These are phyloP conservation scores for Neoarius graeffei DNA, from an alignment of 2,113 vertebrate species.

Conservation along the genomic window DNA sequence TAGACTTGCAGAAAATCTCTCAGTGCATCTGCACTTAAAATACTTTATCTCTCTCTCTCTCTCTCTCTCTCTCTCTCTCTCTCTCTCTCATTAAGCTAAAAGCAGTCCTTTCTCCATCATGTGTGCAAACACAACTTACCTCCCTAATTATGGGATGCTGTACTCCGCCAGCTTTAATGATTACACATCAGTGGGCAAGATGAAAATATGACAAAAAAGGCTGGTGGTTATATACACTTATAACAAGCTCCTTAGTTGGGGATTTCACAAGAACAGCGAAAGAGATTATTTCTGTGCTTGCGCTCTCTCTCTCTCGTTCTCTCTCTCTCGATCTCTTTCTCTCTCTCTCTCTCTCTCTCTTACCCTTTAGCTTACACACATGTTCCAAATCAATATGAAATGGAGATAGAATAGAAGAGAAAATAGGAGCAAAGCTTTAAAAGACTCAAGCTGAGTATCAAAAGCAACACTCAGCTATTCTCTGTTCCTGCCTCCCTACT, in stretches of 20 bases:
- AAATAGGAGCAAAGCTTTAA: constrained; percentile 14
- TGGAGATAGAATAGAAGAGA: neutral
- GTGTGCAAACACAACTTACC: constrained; percentile 25
- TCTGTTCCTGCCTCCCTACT: neutral
- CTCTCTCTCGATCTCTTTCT: neutral
- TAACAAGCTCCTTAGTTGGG: constrained; percentile 15
- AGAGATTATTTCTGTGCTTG: neutral
- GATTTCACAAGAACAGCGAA: neutral
- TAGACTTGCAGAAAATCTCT: neutral
- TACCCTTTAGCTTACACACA: neutral
- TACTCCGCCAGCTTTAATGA: constrained; percentile 31
- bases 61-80: neutral
- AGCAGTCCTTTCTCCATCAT: neutral
- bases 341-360: neutral
- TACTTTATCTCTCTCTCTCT: too few relatives aligned
- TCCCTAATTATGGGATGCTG: constrained; percentile 23
- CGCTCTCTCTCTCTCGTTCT: neutral
- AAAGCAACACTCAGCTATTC: constrained; percentile 22
- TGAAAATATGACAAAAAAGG: constrained; percentile 26
- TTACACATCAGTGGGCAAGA: constrained; percentile 20
- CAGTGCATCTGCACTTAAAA: neutral
- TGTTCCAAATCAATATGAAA: constrained; percentile 12
- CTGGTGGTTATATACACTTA: neutral
- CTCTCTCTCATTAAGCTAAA: constrained; percentile 20
- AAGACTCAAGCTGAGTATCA: constrained; percentile 17